Evolutionary conservation across 2,797 vertebrate genomes (phyloP).

Genomic region (Xyrichtys novacula): DNA sequence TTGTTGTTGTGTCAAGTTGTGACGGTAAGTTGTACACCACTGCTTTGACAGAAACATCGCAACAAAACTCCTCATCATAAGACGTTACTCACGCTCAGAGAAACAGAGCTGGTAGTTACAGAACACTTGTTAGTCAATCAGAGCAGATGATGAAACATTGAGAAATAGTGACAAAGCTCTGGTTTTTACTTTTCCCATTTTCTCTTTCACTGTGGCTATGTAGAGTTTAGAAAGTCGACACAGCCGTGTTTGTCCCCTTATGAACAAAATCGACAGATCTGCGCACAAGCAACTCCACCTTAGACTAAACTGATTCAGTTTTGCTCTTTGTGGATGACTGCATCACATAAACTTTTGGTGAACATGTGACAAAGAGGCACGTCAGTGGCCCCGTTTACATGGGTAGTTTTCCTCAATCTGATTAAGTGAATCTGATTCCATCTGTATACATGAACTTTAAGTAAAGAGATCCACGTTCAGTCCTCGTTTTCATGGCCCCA

Average conservation of each 20-base stretch:
- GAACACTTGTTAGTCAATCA: conserved; percentile 75
- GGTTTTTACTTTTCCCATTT: conserved; percentile 14
- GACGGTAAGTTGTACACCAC: conserved; percentile 17
- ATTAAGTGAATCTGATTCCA: too few species aligned
- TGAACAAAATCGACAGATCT: background rate
- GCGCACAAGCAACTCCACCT: background rate
- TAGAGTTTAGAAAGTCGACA: conserved; percentile 5
- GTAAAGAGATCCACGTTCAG: too few species aligned
- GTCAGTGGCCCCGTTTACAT: too few species aligned
- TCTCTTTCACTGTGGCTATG: background rate
- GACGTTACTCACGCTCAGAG: conserved; percentile 14
- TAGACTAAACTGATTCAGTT: background rate
- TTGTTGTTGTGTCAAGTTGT: background rate
- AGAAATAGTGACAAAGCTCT: conserved; percentile 36
- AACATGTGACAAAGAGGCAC: background rate
- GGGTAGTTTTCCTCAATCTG: too few species aligned
- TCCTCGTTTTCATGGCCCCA: too few species aligned
- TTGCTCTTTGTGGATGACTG: background rate
- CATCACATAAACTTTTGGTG: background rate
- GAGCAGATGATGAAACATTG: conserved; percentile 61
- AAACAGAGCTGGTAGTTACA: conserved; percentile 35
- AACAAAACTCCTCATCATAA: conserved; percentile 44
- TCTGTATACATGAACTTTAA: too few species aligned
- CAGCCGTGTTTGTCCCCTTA: conserved; percentile 6
- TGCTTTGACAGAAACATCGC: conserved; percentile 19